Percentiles rank a stretch among this genome's conserved stretches.
Evolutionary conservation across 2,888 invertebrate species (phyloP).

Genomic region (Monochamus alternatus): DNA sequence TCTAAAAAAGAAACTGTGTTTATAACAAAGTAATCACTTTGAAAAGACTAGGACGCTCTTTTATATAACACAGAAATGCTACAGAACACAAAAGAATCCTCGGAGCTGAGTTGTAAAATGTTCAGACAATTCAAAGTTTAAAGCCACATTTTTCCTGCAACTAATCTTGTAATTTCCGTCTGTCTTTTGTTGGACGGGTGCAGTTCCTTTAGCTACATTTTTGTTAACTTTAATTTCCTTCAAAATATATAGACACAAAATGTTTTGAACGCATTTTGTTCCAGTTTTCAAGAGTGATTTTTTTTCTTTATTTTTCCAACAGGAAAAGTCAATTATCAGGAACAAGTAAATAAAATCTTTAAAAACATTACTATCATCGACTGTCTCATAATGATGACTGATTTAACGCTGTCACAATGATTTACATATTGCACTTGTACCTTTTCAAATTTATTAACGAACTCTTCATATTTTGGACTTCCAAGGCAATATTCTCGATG

Average conservation of each 20-base stretch:
- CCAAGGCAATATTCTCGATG: too few relatives aligned
- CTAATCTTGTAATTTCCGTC: constrained; percentile 11
- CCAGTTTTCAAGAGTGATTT: too few relatives aligned
- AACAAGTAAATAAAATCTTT: too few relatives aligned
- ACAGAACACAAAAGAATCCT: constrained; percentile 2
- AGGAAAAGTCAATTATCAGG: too few relatives aligned
- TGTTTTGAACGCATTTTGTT: too few relatives aligned
- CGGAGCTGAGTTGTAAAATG: constrained; percentile 8
- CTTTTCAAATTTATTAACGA: too few relatives aligned
- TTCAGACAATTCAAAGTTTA: constrained; percentile 8
- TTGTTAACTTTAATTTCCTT: background rate
- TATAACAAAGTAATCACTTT: constrained; percentile 5
- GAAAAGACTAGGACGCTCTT: constrained; percentile 1
- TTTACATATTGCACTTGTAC: too few relatives aligned
- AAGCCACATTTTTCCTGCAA: constrained; percentile 10
- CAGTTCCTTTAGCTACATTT: background rate
- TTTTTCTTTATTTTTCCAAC: too few relatives aligned
- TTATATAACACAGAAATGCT: background rate
- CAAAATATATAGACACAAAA: background rate
- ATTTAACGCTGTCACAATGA: too few relatives aligned
- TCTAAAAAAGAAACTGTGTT: background rate
- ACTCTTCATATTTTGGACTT: too few relatives aligned
- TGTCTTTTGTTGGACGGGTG: background rate
- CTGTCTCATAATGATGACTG: too few relatives aligned
- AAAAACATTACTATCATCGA: too few relatives aligned